Evolutionary conservation across 2,113 vertebrate genomes (phyloP), one percentile per base, ranked within the genome.

Genomic region (Solea senegalensis): DNA sequence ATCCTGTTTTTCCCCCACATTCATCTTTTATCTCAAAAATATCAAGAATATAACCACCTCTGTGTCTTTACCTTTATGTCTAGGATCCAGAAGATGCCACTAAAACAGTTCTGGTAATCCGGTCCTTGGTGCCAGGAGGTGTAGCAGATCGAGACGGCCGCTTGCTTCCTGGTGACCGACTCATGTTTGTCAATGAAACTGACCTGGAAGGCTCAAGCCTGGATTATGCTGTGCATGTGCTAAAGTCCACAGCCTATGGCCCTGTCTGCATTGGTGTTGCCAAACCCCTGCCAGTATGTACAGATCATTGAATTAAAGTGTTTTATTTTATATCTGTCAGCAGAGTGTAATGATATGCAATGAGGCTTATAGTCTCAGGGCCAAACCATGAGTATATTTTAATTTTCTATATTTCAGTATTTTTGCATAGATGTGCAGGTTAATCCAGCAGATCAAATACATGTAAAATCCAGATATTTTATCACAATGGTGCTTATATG

Each of bases 21-120:
- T 65, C 5, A 54, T 1, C 6, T 26, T 6, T 7, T 14, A 54
- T 49, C 15, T 58, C 28, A 39, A 15, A 9, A 26, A 10, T 73
- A 16, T 51, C n/a, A 9, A 41, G 1, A 16, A 60, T 4, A 45
- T 12, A 78, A 1, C 53, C 39, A 9, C 26, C 26, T 64, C 1
- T 15, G 21, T 27, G 1, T 58, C 21, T 13, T 46, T 60, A 7
- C 56, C 1, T 76, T 53, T 44, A 53, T 54, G 39, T 74, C 67
- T 78, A 99, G 97, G 97, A 99, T 89, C 97, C 97, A 4, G 55
- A 95, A 53, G 96, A 98, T 63, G 95, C 95, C 41, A 85, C 90
- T 28, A 96, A 94, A 88, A 97, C 95, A 0, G 96, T 98, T 49
- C 95, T 98, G 69, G 95, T 98, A 51, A 97, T 99, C 88, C 96